A percentile compares a stretch with the other conserved stretches of the same genome.
These are phyloP conservation scores for Siderastrea radians DNA, from an alignment of 92 coral and sea anemone genomes.

Conservation along the genomic window DNA sequence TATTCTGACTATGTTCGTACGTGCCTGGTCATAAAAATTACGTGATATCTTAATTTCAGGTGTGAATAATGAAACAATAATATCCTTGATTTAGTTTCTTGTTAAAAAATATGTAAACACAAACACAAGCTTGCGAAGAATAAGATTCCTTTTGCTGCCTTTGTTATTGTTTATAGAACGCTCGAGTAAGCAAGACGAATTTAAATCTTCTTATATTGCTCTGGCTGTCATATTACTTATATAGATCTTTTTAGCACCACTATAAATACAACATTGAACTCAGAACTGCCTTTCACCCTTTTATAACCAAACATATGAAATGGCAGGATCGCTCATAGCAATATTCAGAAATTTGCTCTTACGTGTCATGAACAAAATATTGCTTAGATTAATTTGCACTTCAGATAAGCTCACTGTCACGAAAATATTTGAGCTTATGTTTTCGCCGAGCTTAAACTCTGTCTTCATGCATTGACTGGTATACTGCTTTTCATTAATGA, in stretches of 20 bases:
- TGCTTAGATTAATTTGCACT: neutral
- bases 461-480: neutral
- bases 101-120: neutral
- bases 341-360: neutral
- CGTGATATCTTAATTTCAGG: neutral
- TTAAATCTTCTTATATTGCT: neutral
- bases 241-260: neutral
- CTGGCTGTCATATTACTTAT: too few relatives aligned
- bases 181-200: constrained; percentile 9
- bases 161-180: constrained; percentile 9
- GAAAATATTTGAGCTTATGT: neutral
- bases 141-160: too few relatives aligned
- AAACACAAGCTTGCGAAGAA: neutral
- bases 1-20: neutral
- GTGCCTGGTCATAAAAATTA: neutral
- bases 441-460: neutral
- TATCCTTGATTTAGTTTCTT: neutral
- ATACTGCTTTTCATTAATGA: neutral
- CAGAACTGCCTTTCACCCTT: neutral
- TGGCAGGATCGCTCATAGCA: neutral
- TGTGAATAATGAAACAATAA: neutral
- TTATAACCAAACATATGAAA: neutral
- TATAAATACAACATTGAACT: neutral
- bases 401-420: constrained; percentile 17
- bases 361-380: neutral